Percentiles rank a stretch among this genome's conserved stretches.
phyloP scores from a whole-genome alignment of 2,888 invertebrate species.

The Ernsta delagoae region DNA sequence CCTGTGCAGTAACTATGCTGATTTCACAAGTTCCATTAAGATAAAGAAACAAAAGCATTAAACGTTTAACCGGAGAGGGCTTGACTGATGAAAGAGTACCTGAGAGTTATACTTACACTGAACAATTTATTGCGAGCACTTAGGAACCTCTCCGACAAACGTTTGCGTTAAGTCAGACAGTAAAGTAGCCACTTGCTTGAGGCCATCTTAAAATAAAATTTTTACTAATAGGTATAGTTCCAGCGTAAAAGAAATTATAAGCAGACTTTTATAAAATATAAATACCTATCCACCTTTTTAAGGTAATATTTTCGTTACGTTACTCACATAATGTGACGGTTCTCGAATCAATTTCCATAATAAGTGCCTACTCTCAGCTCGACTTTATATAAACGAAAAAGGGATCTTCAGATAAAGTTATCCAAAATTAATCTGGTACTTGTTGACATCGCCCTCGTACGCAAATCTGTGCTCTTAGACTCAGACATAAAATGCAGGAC shows the following conservation, averaged over 20 bases:
- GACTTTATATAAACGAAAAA: conserved; percentile 61
- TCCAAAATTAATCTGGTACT: conserved; percentile 55
- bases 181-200: conserved; percentile 56
- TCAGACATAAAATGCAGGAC: conserved; percentile 36
- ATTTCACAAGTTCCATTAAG: conserved; percentile 11
- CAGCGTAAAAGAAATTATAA: neutral
- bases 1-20: neutral
- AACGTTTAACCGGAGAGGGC: conserved; percentile 23
- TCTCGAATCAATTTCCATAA: conserved; percentile 67
- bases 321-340: conserved; percentile 40
- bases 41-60: conserved; percentile 33
- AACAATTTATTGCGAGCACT: conserved; percentile 76
- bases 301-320: conserved; percentile 17
- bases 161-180: conserved; percentile 59
- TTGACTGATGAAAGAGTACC: conserved; percentile 55
- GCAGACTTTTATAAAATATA: too few relatives aligned
- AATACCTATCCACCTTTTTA: conserved; percentile 20
- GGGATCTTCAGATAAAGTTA: conserved; percentile 51
- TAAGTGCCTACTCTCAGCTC: conserved; percentile 51
- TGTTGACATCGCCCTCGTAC: conserved; percentile 46
- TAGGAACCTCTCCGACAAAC: conserved; percentile 63
- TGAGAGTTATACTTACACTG: conserved; percentile 62
- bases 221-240: neutral
- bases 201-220: conserved; percentile 44
- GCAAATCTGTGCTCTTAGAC: too few relatives aligned